Conservation (phyloP, 2,888 invertebrate species). For the Polyploca ridens region DNA sequence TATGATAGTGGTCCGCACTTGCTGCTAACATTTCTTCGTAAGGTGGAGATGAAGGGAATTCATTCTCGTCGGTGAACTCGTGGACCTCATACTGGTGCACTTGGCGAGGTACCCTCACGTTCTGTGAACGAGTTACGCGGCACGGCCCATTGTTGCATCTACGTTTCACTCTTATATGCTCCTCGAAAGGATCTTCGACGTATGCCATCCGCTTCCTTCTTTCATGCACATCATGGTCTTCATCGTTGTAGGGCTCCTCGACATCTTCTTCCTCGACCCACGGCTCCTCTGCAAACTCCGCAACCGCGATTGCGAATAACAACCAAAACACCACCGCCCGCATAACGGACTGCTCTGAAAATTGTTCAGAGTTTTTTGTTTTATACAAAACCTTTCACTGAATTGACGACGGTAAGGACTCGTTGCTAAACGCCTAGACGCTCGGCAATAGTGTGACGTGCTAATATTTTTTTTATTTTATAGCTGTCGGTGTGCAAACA, state of each 20-base stretch:
- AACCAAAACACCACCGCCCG: slow-evolving; percentile 59
- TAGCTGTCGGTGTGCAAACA: slow-evolving; percentile 56
- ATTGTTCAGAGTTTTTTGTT: slow-evolving; percentile 62
- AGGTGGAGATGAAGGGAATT: slow-evolving; percentile 53
- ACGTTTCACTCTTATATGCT: slow-evolving; percentile 65
- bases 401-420: slow-evolving; percentile 50
- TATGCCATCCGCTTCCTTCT: slow-evolving; percentile 53
- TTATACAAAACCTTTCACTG: slow-evolving; percentile 74
- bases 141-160: slow-evolving; percentile 45
- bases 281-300: slow-evolving; percentile 58
- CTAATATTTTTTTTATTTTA: slow-evolving; percentile 45
- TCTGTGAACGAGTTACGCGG: slow-evolving; percentile 48
- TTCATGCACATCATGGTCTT: slow-evolving; percentile 38
- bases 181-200: slow-evolving; percentile 58
- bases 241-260: slow-evolving; percentile 56
- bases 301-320: slow-evolving; percentile 53
- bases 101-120: slow-evolving; percentile 57
- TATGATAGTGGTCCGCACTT: slow-evolving; percentile 75
- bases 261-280: slow-evolving; percentile 68
- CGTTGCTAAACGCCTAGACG: slow-evolving; percentile 55
- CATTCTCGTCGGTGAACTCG: slow-evolving; percentile 63
- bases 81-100: slow-evolving; percentile 77
- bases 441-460: slow-evolving; percentile 31
- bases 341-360: slow-evolving; percentile 64
- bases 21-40: slow-evolving; percentile 78